Evolutionary conservation across 2,888 invertebrate species (phyloP).

Genomic region (Eilema depressum): DNA sequence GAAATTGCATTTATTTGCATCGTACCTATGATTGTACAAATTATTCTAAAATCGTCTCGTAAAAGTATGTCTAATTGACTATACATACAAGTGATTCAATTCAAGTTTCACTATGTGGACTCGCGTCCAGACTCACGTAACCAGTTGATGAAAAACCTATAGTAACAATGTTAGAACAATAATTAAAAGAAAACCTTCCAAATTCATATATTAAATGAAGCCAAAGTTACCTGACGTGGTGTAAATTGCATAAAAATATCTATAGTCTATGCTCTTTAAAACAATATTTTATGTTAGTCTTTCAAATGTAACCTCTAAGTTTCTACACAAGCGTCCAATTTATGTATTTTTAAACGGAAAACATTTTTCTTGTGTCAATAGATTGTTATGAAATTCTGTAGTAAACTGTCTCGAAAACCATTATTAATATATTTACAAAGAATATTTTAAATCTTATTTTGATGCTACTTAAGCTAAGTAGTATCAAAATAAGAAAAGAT

Average conservation of each 20-base stretch:
- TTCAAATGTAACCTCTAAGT: not conserved
- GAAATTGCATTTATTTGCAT: not conserved
- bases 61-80: no score
- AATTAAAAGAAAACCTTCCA: not conserved
- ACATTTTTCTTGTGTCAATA: not conserved
- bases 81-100: not conserved
- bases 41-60: not conserved
- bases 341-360: not conserved
- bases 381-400: not conserved
- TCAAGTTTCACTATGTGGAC: no score
- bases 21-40: not conserved
- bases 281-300: not conserved
- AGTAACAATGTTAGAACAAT: not conserved
- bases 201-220: not conserved
- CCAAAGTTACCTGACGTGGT: not conserved
- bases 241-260: not conserved
- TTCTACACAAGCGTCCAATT: not conserved
- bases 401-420: not conserved
- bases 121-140: no score
- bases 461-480: no score
- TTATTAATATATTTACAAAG: not conserved
- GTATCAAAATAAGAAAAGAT: not conserved
- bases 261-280: not conserved
- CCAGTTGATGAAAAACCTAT: no score
- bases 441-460: no score